Evolutionary conservation across 2,888 invertebrate species (phyloP), one percentile per base, ranked within the genome.

Genomic region (Tetragonula carbonaria): DNA sequence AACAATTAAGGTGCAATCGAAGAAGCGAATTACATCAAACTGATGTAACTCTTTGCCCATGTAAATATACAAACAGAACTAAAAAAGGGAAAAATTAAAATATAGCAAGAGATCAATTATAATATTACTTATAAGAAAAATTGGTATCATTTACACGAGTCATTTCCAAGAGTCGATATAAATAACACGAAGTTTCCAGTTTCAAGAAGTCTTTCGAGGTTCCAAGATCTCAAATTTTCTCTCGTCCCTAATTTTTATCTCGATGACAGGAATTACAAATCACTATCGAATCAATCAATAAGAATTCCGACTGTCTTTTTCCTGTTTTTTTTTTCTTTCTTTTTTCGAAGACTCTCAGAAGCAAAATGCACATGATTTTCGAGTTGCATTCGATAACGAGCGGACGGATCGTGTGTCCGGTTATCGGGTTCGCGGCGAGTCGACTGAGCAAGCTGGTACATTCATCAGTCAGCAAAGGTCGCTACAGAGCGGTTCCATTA

Each of bases 401-500:
- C 77, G 80, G 66, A 76, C 53, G 82, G 80, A 84, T 88, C 88
- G 83, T 88, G 87, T 81, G 82, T 80, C 75, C 74, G 82, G 82
- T 88, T 90, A 88, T 87, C 86, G 85, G 75, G 77, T 78, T 82
- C 77, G 82, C 80, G 78, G 86, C 73, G 85, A 73, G 81, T 67
- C 79, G 68, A 75, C 72, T 68, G 74, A 77, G 78, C 82, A 87
- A 87, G 87, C 80, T 87, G 86, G 88, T 89, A 89, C 91, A 90
- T 92, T 92, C 90, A 91, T 92, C 91, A 91, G 92, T 91, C 92
- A 91, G 86, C 82, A 68, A 78, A 74, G 90, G 87, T 88, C 90
- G 90, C 90, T 87, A 89, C 90, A 87, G 82, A 85, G 88, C 88
- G 84, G 90, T 91, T 91, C 92, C 93, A 94, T 94, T 93, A 93